Conservation (phyloP, 2,888 invertebrate genomes). For the Margaritifera margaritifera region DNA sequence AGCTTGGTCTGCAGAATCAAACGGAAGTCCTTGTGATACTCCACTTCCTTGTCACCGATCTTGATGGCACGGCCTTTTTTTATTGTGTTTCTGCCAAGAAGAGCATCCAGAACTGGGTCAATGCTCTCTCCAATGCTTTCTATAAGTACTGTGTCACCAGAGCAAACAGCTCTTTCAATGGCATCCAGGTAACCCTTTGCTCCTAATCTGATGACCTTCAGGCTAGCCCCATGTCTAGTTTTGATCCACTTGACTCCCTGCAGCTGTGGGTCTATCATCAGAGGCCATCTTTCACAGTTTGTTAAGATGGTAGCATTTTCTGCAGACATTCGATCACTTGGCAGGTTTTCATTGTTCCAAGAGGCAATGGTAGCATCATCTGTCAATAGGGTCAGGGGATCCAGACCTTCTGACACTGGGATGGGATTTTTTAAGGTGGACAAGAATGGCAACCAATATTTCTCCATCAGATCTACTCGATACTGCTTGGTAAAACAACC, state of each 20-base stretch:
- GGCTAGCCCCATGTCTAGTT: slow-evolving; percentile 87
- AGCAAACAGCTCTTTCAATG: slow-evolving; percentile 83
- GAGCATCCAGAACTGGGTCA: slow-evolving; percentile 93
- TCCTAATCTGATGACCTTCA: slow-evolving; percentile 87
- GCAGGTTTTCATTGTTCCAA: slow-evolving; percentile 97
- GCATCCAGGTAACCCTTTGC: slow-evolving; percentile 92
- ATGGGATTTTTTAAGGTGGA: slow-evolving; percentile 85
- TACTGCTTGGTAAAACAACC: slow-evolving; percentile 97
- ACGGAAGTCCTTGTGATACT: slow-evolving; percentile 89
- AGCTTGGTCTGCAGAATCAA: slow-evolving; percentile 94
- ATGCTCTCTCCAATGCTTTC: slow-evolving; percentile 95
- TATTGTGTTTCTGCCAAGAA: slow-evolving; percentile 92
- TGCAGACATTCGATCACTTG: slow-evolving; percentile 96
- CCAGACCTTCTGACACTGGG: slow-evolving; percentile 90
- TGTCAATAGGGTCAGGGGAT: slow-evolving; percentile 89
- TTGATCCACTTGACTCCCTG: slow-evolving; percentile 95
- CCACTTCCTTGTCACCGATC: slow-evolving; percentile 97
- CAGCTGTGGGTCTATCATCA: slow-evolving; percentile 98
- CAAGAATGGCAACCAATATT: slow-evolving; percentile 80
- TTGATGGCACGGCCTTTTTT: slow-evolving; percentile 96
- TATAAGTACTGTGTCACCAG: slow-evolving; percentile 89
- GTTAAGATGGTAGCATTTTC: slow-evolving; percentile 96
- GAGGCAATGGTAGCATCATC: slow-evolving; percentile 95
- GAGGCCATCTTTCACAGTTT: slow-evolving; percentile 95
- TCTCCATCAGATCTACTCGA: slow-evolving; percentile 86